Base-by-base conservation (phyloP, 2,888 invertebrate species). In the Lithophane semibrunnea region DNA sequence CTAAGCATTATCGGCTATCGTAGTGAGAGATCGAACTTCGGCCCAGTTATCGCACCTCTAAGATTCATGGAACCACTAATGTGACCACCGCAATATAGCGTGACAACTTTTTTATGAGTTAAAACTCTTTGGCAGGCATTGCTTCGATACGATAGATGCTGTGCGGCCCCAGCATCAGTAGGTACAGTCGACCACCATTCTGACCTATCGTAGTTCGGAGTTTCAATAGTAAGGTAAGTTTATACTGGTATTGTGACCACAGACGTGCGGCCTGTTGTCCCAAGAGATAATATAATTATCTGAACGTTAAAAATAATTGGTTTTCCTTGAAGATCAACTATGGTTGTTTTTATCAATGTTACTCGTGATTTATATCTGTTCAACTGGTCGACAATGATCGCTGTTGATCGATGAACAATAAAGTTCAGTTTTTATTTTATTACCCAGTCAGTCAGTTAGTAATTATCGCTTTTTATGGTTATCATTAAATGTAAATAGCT, bases 331-430 rank as follows among this genome's bases (percentile, higher is more conserved):
- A 24, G 61, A 70, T 61, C n/a, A 29, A 29, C 47, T 1, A 42
- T 65, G 58, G 44, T 49, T 66, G 10, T 75, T 75, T 80, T 66
- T 60, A 61, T 67, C 29, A 70, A 69, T 60, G 42, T 18, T 18
- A 29, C 54, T 78, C 66, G 72, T 66, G 54, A 56, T 78, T 77
- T 69, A 29, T 54, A 21, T 44, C 29, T 44, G 7, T 1, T 54
- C 12, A 29, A 52, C 21, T 81, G n/a, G 29, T 49, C n/a, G 16
- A 24, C 3, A 77, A 72, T 61, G 77, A 60, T 61, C 21, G 2
- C 37, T n/a, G 5, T 82, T 78, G 73, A 73, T 69, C 21, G 54
- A 69, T 65, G 44, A 73, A 68, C 49, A 82, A 73, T 82, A 52
- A 73, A 52, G 18, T 47, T 65, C 54, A 29, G 21, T 69, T 69